These are phyloP conservation scores for Drosophila setifemur DNA, from an alignment of 1,140 invertebrate species.

Conservation along the genomic window DNA sequence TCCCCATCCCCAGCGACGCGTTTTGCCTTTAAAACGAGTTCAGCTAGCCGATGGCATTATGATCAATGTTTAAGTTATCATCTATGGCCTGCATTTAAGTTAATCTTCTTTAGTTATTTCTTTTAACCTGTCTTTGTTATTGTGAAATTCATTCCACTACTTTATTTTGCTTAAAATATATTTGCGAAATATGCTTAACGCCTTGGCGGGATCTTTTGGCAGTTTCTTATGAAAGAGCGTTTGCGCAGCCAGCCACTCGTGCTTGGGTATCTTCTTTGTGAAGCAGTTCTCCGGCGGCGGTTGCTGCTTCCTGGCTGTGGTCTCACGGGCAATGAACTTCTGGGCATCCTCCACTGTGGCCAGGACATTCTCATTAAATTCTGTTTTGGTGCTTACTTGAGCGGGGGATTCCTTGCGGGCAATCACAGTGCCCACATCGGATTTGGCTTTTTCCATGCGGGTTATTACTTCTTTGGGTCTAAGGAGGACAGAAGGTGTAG, in stretches of 20 bases:
- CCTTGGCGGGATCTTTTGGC: slow-evolving; percentile 52
- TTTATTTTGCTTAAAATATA: slow-evolving; percentile 74
- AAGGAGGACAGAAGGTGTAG: neutral
- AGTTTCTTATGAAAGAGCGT: slow-evolving; percentile 65
- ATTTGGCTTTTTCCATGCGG: slow-evolving; percentile 43
- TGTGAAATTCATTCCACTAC: slow-evolving; percentile 14
- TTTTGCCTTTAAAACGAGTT: slow-evolving; percentile 38
- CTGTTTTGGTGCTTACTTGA: neutral
- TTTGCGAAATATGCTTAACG: slow-evolving; percentile 73
- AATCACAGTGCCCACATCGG: slow-evolving; percentile 55
- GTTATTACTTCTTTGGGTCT: slow-evolving; percentile 37
- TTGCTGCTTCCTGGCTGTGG: slow-evolving; percentile 40
- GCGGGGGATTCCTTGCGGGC: slow-evolving; percentile 1
- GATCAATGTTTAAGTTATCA: neutral
- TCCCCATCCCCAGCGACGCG: slow-evolving; percentile 26
- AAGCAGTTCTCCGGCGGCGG: slow-evolving; percentile 25
- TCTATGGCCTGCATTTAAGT: slow-evolving; percentile 1
- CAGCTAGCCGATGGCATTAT: slow-evolving; percentile 57
- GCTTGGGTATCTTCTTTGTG: slow-evolving; percentile 54
- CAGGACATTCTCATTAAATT: slow-evolving; percentile 27
- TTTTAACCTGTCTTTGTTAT: neutral
- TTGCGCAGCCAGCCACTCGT: slow-evolving; percentile 67
- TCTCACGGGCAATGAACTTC: slow-evolving; percentile 58
- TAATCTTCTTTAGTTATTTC: too few relatives aligned
- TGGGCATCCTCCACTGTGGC: slow-evolving; percentile 51